Base-by-base conservation (phyloP, 2,113 vertebrate genomes). In the Empidonax traillii region DNA sequence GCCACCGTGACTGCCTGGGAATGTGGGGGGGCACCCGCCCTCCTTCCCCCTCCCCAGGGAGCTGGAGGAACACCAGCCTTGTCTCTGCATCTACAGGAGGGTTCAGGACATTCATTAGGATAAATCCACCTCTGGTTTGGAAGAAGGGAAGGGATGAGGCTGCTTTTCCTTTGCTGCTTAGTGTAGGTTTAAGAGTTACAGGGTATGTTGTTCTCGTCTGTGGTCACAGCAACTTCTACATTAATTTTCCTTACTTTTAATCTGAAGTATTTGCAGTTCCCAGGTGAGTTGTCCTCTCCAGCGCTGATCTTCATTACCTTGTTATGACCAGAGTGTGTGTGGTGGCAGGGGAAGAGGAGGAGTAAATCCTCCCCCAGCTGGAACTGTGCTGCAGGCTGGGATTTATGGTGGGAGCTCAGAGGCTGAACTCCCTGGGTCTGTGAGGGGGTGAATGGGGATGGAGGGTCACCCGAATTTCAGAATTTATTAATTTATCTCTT, bases 231-330 rank as follows among this genome's bases (percentile, higher is more conserved):
- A 79, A 85, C 81, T 69, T 63, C 65, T 6, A 31, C 37, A 44
- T 87, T 87, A n/a, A 71, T 83, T 93, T 87, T 49, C 68, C 87
- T 91, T 82, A 27, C 68, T 89, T 96, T 89, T 90, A 69, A 89
- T 85, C 61, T 9, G 79, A 88, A 75, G 47, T 59, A 8, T 86
- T 73, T 96, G 93, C 83, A 9, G 80, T 75, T 96, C 89, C 89
- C 52, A 27, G 4, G 3, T 18, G 73, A 37, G 43, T 6, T 47
- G 17, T 62, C 76, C 89, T 77, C 94, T 90, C 83, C 92, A 53
- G 89, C 1, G 22, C 75, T n/a, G 77, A 68, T 69, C 90, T 87
- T 66, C 19, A 31, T 91, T 74, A 8, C 81, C 69, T 74, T 46
- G 85, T 78, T n/a, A 2, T 0, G 58, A 59, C 68, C 23, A 12